phyloP scores from a whole-genome alignment of 2,113 vertebrate species.

The Callipepla californica region DNA sequence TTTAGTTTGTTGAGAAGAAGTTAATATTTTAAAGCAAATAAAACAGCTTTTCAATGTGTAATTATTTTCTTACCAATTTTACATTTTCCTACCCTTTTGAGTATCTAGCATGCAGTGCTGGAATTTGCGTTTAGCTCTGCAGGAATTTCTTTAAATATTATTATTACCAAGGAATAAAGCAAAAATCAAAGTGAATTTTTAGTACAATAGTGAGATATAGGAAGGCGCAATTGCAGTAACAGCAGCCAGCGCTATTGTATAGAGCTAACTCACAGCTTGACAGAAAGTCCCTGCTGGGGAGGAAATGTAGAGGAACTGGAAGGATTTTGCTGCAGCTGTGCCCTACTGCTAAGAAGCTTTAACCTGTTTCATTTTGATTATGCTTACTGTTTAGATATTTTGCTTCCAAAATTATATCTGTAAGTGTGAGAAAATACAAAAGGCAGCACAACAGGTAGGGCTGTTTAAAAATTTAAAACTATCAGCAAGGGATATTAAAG shows the following conservation, averaged over 20 bases:
- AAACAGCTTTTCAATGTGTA: slow-evolving; percentile 63
- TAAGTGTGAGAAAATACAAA: slow-evolving; percentile 77
- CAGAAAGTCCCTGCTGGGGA: slow-evolving; percentile 89
- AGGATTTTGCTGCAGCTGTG: slow-evolving; percentile 91
- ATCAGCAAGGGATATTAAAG: slow-evolving; percentile 76
- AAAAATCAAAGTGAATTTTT: slow-evolving; percentile 82
- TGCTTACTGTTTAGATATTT: slow-evolving; percentile 93
- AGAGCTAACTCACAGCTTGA: slow-evolving; percentile 84
- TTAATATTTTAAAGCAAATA: slow-evolving; percentile 65
- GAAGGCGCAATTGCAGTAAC: slow-evolving; percentile 79
- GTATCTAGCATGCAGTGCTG: slow-evolving; percentile 53
- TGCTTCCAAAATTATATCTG: slow-evolving; percentile 85
- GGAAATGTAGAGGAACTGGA: slow-evolving; percentile 95
- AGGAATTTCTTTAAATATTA: slow-evolving; percentile 73
- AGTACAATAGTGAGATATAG: slow-evolving; percentile 62
- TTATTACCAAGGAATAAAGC: slow-evolving; percentile 75
- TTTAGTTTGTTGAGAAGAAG: slow-evolving; percentile 55
- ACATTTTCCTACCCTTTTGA: slow-evolving; percentile 67
- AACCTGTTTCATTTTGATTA: slow-evolving; percentile 93
- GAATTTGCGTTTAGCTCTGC: slow-evolving; percentile 72
- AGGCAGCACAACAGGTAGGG: slow-evolving; percentile 63
- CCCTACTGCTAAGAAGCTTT: slow-evolving; percentile 91
- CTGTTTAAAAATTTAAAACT: slow-evolving; percentile 81
- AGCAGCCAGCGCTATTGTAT: slow-evolving; percentile 81
- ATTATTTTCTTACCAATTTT: slow-evolving; percentile 77